These are phyloP conservation scores for Dasypolia templi DNA, from an alignment of 2,888 invertebrate genomes.

Conservation along the genomic window DNA sequence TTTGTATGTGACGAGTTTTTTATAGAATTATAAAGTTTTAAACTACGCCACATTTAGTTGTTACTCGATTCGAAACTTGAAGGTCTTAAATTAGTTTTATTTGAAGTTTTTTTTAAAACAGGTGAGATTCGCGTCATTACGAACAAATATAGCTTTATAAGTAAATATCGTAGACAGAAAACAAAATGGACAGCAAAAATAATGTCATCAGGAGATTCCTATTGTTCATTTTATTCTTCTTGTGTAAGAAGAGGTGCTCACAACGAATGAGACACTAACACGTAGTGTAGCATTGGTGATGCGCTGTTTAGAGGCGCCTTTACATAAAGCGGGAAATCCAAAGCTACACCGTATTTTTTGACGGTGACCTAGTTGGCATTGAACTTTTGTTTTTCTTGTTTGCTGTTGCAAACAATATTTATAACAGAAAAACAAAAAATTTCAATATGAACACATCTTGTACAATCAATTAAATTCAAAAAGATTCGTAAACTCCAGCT, in stretches of 20 bases:
- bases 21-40: conserved; percentile 19
- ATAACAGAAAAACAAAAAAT: too few relatives aligned
- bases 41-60: conserved; percentile 23
- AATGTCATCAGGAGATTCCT: not conserved
- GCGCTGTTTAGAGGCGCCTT: not conserved
- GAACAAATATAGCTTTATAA: conserved; percentile 13
- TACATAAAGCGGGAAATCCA: not conserved
- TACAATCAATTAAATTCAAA: not conserved
- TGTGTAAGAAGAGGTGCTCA: not conserved
- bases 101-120: not conserved
- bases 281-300: not conserved
- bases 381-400: too few relatives aligned
- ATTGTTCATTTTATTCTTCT: not conserved
- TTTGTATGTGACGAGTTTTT: conserved; percentile 14
- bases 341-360: not conserved
- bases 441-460: too few relatives aligned
- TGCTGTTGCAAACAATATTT: too few relatives aligned
- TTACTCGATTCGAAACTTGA: conserved; percentile 9
- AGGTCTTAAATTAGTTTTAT: not conserved
- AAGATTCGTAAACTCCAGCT: not conserved
- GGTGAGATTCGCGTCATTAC: conserved; percentile 12
- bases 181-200: too few relatives aligned
- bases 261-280: not conserved
- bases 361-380: not conserved
- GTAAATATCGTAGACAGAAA: conserved; percentile 1